Percentiles rank a stretch among this genome's conserved stretches.
phyloP scores from a whole-genome alignment of 2,797 vertebrate genomes.

The Oryzias sinensis region DNA sequence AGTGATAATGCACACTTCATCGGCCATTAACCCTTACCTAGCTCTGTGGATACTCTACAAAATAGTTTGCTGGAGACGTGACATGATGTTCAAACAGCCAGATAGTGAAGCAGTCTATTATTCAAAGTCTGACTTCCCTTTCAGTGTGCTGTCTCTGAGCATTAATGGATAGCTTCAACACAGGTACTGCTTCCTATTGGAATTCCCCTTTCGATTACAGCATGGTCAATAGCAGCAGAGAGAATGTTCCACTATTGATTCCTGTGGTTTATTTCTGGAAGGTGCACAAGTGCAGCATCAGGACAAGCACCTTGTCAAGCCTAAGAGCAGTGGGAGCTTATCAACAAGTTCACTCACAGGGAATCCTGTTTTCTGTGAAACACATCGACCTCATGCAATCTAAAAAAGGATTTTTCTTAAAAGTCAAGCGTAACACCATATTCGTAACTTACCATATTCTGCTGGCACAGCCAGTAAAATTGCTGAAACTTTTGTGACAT shows the following conservation, averaged over 20 bases:
- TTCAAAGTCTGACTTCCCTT: constrained; percentile 51
- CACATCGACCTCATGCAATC: constrained; percentile 15
- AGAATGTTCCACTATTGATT: constrained; percentile 57
- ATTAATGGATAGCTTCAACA: constrained; percentile 49
- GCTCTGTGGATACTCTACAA: constrained; percentile 43
- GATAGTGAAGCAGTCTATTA: constrained; percentile 55
- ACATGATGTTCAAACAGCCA: constrained; percentile 51
- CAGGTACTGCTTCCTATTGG: constrained; percentile 60
- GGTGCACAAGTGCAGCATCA: constrained; percentile 42
- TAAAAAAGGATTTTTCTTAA: neutral
- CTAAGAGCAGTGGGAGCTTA: constrained; percentile 10
- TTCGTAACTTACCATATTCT: constrained; percentile 91
- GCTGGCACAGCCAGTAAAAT: constrained; percentile 99
- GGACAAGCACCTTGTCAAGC: constrained; percentile 21
- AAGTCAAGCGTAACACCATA: neutral
- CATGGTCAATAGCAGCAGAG: constrained; percentile 51
- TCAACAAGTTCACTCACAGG: constrained; percentile 24
- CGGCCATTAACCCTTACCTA: constrained; percentile 3
- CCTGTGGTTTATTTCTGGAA: constrained; percentile 59
- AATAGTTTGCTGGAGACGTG: constrained; percentile 37
- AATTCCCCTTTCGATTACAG: constrained; percentile 67
- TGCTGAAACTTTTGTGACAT: constrained; percentile 99
- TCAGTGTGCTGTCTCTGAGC: constrained; percentile 49
- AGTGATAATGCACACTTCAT: no score
- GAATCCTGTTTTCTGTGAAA: constrained; percentile 8